These are phyloP conservation scores for Pseudorhombus dupliciocellatus DNA, from an alignment of 2,113 vertebrate genomes.

Conservation along the genomic window DNA sequence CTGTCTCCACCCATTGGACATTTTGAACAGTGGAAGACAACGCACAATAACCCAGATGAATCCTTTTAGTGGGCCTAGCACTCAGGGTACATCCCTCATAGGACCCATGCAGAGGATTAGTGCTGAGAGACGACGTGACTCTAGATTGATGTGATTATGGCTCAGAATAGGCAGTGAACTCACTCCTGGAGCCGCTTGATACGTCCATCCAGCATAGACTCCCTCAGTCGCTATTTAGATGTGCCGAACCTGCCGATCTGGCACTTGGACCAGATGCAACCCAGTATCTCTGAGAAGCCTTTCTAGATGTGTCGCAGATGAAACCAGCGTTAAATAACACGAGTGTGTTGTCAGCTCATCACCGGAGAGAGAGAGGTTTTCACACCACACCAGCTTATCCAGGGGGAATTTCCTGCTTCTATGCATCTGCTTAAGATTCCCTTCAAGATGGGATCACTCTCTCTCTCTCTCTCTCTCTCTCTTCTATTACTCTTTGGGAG, in stretches of 20 bases:
- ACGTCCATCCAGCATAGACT: slow-evolving; percentile 19
- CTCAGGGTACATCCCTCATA: no score
- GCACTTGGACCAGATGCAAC: slow-evolving; percentile 31
- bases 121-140: not conserved
- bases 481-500: slow-evolving; percentile 51
- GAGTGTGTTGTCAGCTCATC: slow-evolving; percentile 59
- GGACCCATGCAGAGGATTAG: not conserved
- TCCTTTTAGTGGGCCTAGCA: no score
- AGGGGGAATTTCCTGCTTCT: slow-evolving; percentile 57
- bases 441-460: slow-evolving; percentile 67
- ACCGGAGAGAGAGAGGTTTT: slow-evolving; percentile 62
- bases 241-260: slow-evolving; percentile 28
- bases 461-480: slow-evolving; percentile 31
- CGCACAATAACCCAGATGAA: no score
- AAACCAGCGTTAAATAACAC: slow-evolving; percentile 66
- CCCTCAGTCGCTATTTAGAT: no score
- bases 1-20: not conserved
- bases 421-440: slow-evolving; percentile 65
- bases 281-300: slow-evolving; percentile 50
- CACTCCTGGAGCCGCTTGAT: slow-evolving; percentile 7
- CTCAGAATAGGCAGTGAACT: slow-evolving; percentile 10
- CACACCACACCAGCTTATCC: slow-evolving; percentile 56
- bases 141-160: slow-evolving; percentile 4
- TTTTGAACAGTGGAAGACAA: not conserved
- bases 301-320: slow-evolving; percentile 64